Percentiles rank a stretch among this genome's conserved stretches.
Evolutionary conservation across 2,113 vertebrate species (phyloP).

Genomic region (Dipodomys ordii): DNA sequence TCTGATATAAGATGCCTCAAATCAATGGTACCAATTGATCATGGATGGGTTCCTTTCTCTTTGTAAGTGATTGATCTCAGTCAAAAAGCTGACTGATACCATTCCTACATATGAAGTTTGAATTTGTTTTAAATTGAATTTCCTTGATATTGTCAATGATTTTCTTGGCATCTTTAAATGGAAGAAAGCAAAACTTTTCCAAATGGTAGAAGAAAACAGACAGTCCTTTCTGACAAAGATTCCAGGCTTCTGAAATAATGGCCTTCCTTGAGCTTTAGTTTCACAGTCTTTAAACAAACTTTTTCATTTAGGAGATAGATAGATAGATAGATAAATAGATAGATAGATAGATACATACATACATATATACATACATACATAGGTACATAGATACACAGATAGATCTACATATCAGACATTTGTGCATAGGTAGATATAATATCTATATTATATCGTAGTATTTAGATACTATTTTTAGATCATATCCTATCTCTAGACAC

Average conservation of each 20-base stretch:
- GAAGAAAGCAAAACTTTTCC: neutral
- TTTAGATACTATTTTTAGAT: no score
- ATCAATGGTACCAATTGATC: neutral
- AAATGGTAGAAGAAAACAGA: neutral
- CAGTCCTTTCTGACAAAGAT: neutral
- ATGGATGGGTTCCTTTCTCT: no score
- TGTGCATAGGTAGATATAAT: no score
- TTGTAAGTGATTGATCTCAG: neutral
- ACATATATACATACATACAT: no score
- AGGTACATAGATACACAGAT: no score
- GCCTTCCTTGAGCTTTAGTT: neutral
- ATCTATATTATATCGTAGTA: no score
- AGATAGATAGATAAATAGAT: no score
- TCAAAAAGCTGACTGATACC: neutral
- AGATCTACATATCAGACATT: no score
- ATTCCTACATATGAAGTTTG: neutral
- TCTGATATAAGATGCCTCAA: neutral
- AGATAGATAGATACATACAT: no score
- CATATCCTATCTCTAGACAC: no score
- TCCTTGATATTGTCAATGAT: neutral
- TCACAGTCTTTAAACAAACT: neutral
- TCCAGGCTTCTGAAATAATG: neutral
- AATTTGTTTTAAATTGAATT: neutral
- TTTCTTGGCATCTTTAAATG: neutral
- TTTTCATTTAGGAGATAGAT: neutral